These are phyloP conservation scores for Macaria notata DNA, from an alignment of 2,888 invertebrate genomes.

Conservation along the genomic window DNA sequence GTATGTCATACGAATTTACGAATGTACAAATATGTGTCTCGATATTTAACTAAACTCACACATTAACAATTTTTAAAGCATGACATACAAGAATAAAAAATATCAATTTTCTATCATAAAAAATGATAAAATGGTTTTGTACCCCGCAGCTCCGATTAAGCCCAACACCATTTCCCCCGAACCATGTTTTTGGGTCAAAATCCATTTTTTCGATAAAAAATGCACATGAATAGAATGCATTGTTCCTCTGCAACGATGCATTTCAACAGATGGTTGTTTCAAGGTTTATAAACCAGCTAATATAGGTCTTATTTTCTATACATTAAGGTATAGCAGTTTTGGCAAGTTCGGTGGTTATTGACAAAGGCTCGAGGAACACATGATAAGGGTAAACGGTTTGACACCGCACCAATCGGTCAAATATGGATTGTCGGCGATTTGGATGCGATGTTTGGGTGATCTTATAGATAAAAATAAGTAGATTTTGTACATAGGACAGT, in stretches of 20 bases:
- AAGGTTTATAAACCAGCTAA: too few species aligned
- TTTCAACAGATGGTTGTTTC: conserved; percentile 56
- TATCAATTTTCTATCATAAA: not conserved
- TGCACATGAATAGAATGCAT: conserved; percentile 59
- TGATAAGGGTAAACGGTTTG: conserved; percentile 75
- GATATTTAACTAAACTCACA: too few species aligned
- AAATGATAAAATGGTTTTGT: conserved; percentile 18
- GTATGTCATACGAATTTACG: too few species aligned
- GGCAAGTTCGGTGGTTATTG: too few species aligned
- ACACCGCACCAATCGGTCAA: conserved; percentile 71
- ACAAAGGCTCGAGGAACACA: conserved; percentile 22
- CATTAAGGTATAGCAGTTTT: too few species aligned
- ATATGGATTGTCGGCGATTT: conserved; percentile 13
- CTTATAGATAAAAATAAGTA: too few species aligned
- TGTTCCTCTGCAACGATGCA: conserved; percentile 62
- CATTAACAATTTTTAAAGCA: too few species aligned
- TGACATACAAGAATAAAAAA: too few species aligned
- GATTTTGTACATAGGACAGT: too few species aligned
- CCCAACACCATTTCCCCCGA: conserved; percentile 41
- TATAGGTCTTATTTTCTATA: too few species aligned
- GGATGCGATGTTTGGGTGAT: not conserved
- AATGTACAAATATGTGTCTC: too few species aligned
- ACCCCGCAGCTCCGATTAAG: conserved; percentile 34
- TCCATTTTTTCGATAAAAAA: conserved; percentile 61
- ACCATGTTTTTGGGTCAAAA: conserved; percentile 56